phyloP scores from a whole-genome alignment of 2,113 vertebrate species.

The Lepidiolamprologus cunningtoni region DNA sequence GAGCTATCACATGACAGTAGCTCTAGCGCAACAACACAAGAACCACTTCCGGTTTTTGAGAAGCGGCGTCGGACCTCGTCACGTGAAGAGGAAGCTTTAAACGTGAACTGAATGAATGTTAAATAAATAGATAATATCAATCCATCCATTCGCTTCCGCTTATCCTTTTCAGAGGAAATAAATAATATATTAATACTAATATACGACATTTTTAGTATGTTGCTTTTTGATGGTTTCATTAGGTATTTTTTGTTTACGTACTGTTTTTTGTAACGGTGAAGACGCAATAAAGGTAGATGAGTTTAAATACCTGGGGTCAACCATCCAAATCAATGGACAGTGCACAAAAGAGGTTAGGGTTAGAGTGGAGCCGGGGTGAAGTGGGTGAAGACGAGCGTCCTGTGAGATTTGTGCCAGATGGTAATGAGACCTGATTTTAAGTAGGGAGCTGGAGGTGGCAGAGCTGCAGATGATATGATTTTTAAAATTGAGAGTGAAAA shows the following conservation, averaged over 20 bases:
- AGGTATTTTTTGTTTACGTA: background rate
- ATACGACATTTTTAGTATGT: background rate
- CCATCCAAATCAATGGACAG: background rate
- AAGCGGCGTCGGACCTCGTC: background rate
- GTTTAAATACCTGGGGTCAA: background rate
- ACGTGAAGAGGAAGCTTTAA: slow-evolving; percentile 20
- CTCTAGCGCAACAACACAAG: slow-evolving; percentile 33
- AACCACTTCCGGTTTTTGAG: slow-evolving; percentile 37
- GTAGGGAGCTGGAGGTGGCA: background rate
- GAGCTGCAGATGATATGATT: background rate
- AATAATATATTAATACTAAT: background rate
- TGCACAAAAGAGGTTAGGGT: background rate
- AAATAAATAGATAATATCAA: background rate
- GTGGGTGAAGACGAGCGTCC: background rate
- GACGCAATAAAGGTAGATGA: background rate
- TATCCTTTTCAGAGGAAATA: background rate
- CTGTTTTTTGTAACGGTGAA: background rate
- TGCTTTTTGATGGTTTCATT: background rate
- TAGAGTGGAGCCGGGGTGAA: background rate
- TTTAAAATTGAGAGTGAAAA: background rate
- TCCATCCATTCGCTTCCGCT: background rate
- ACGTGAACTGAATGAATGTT: background rate
- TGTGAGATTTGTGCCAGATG: background rate
- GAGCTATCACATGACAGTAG: slow-evolving; percentile 64
- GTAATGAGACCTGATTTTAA: background rate